Conservation (phyloP, 35 echinoderm and acorn worm genomes). For the Anneissia japonica region DNA sequence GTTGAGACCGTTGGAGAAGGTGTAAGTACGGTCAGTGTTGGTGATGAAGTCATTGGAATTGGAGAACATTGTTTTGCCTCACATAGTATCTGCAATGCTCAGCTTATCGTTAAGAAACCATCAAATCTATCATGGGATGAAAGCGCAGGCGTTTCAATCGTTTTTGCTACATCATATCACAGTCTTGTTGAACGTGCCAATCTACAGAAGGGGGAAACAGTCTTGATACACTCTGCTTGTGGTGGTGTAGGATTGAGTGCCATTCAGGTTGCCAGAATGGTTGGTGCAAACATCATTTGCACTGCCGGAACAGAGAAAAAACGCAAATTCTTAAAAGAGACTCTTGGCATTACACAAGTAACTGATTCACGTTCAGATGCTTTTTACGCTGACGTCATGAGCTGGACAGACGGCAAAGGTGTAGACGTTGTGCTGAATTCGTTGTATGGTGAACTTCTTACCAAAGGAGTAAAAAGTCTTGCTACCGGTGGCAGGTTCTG, state of each 20-base stretch:
- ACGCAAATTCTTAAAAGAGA: neutral
- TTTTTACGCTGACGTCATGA: slow-evolving; percentile 42
- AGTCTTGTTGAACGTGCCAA: slow-evolving; percentile 67
- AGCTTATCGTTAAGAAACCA: slow-evolving; percentile 37
- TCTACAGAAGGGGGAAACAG: slow-evolving; percentile 37
- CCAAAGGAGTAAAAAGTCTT: slow-evolving; percentile 19
- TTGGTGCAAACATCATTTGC: slow-evolving; percentile 55
- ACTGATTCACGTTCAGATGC: neutral
- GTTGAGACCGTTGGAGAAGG: slow-evolving; percentile 45
- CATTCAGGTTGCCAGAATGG: slow-evolving; percentile 47
- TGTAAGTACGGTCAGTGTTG: slow-evolving; percentile 12
- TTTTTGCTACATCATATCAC: slow-evolving; percentile 60
- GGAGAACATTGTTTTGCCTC: slow-evolving; percentile 45
- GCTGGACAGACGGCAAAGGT: slow-evolving; percentile 28
- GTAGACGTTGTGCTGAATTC: slow-evolving; percentile 62
- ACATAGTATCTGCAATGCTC: slow-evolving; percentile 25
- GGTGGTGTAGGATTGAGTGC: slow-evolving; percentile 39
- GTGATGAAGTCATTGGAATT: slow-evolving; percentile 60
- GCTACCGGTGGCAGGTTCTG: slow-evolving; percentile 53
- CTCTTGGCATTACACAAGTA: slow-evolving; percentile 22
- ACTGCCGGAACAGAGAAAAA: slow-evolving; percentile 19
- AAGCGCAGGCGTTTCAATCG: slow-evolving; percentile 17
- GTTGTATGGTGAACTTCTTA: slow-evolving; percentile 17
- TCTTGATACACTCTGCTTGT: slow-evolving; percentile 45
- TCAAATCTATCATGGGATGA: slow-evolving; percentile 12